These are phyloP conservation scores for Centropus bengalensis DNA, from an alignment of 2,113 vertebrate species.

Conservation along the genomic window DNA sequence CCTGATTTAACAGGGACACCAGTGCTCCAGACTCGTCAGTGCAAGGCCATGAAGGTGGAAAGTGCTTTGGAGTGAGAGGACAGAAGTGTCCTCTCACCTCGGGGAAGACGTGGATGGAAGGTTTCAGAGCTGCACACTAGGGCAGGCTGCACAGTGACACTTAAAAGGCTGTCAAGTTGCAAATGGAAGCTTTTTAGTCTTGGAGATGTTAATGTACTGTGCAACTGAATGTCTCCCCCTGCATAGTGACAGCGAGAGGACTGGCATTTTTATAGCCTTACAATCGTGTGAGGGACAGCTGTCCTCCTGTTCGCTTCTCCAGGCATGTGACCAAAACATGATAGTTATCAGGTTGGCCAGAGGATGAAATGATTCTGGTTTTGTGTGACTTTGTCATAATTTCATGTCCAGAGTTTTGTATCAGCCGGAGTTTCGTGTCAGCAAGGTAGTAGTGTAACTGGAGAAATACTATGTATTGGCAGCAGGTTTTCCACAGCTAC, in stretches of 20 bases:
- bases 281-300: not conserved
- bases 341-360: not conserved
- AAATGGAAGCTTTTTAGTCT: not conserved
- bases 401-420: not conserved
- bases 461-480: not conserved
- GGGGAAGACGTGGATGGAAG: not conserved
- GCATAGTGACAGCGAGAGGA: not conserved
- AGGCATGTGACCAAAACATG: not conserved
- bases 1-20: not conserved
- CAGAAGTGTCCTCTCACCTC: not conserved
- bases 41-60: not conserved
- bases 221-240: not conserved
- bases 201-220: not conserved
- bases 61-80: not conserved
- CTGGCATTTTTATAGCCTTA: not conserved
- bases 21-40: not conserved
- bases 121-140: not conserved
- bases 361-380: not conserved
- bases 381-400: not conserved
- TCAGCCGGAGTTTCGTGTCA: rapidly evolving
- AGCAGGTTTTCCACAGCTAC: not conserved
- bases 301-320: not conserved
- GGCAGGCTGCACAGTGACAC: not conserved
- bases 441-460: not conserved
- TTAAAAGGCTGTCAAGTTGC: not conserved